A percentile compares a stretch with the other conserved stretches of the same genome.
phyloP scores from a whole-genome alignment of 2,888 invertebrate species.

The Drosophila maculinotata region DNA sequence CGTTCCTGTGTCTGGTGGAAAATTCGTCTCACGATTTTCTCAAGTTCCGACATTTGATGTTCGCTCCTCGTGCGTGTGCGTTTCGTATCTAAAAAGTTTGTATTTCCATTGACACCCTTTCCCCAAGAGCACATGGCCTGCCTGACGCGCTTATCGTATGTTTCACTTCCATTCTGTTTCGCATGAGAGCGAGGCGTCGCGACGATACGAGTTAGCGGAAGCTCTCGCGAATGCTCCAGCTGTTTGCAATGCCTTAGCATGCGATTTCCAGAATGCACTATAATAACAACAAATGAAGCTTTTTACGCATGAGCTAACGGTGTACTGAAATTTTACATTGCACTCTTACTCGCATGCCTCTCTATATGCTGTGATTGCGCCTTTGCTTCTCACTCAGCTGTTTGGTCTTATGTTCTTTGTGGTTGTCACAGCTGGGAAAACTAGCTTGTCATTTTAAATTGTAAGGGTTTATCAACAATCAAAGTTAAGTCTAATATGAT shows the following conservation, averaged over 20 bases:
- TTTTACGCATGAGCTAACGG: slow-evolving; percentile 20
- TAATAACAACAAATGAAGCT: slow-evolving; percentile 52
- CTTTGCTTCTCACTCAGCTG: slow-evolving; percentile 33
- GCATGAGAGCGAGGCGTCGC: too few species aligned
- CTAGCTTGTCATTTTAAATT: too few species aligned
- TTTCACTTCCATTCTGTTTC: slow-evolving; percentile 49
- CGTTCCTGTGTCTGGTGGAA: slow-evolving; percentile 41
- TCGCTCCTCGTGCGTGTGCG: slow-evolving; percentile 41
- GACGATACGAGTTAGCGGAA: too few species aligned
- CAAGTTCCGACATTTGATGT: slow-evolving; percentile 50
- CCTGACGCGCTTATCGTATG: slow-evolving; percentile 20
- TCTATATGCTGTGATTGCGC: slow-evolving; percentile 8
- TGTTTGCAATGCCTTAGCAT: slow-evolving; percentile 55
- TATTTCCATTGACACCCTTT: slow-evolving; percentile 80
- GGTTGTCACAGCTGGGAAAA: too few species aligned
- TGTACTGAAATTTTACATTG: slow-evolving; percentile 20
- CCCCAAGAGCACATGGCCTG: slow-evolving; percentile 43
- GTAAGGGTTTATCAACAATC: too few species aligned
- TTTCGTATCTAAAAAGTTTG: slow-evolving; percentile 66
- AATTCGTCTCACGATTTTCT: slow-evolving; percentile 41
- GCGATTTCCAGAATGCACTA: slow-evolving; percentile 46
- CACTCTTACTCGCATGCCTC: not conserved
- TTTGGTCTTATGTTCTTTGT: slow-evolving; percentile 13
- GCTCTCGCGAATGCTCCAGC: slow-evolving; percentile 54
- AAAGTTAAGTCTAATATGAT: too few species aligned